Percentiles rank a stretch among this genome's conserved stretches.
These are phyloP conservation scores for Mesoligia furuncula DNA, from an alignment of 2,888 invertebrate genomes.

Conservation along the genomic window DNA sequence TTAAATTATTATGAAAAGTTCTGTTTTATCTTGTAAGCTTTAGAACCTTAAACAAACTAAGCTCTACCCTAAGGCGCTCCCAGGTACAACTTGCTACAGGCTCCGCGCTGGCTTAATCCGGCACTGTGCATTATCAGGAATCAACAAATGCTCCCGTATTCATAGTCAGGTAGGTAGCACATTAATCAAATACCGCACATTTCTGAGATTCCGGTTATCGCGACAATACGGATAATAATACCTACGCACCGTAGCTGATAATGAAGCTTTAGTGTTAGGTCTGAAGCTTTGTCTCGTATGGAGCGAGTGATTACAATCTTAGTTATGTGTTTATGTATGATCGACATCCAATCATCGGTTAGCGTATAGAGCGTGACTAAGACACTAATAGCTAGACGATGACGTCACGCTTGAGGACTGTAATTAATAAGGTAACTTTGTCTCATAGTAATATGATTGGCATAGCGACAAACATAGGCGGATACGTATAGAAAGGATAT, in stretches of 20 bases:
- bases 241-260: background rate
- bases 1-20: no score
- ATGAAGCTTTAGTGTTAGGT: conserved; percentile 20
- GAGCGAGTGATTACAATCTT: conserved; percentile 26
- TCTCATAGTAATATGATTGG: background rate
- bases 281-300: conserved; percentile 7
- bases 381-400: conserved; percentile 16
- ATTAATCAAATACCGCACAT: conserved; percentile 49
- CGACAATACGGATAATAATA: background rate
- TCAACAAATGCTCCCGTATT: conserved; percentile 19
- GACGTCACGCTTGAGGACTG: background rate
- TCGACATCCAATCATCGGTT: conserved; percentile 41
- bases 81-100: no score
- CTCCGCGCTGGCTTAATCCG: no score
- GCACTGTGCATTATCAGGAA: conserved; percentile 26
- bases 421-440: conserved; percentile 4
- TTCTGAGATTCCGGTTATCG: conserved; percentile 9
- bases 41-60: no score
- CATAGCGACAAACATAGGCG: no score
- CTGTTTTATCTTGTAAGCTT: no score
- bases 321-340: conserved; percentile 26
- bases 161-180: background rate
- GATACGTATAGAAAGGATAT: background rate
- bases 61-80: no score
- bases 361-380: background rate